Percentiles rank a stretch among this genome's conserved stretches.
Evolutionary conservation across 2,888 invertebrate species (phyloP).

Genomic region (Tromatobia lineatoria): DNA sequence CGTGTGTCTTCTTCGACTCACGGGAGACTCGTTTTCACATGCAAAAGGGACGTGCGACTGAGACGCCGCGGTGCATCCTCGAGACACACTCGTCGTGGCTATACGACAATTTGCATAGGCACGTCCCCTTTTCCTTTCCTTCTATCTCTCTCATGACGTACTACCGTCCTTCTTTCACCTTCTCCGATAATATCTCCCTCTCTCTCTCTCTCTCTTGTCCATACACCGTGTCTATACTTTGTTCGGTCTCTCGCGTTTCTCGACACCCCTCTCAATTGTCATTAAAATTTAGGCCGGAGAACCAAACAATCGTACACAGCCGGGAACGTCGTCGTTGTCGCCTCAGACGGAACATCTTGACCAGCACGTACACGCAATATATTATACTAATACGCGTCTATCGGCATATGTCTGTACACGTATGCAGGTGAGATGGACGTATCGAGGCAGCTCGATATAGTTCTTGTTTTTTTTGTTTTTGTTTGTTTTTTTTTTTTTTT

Average conservation of each 20-base stretch:
- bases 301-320: slow-evolving; percentile 12
- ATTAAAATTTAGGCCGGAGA: slow-evolving; percentile 59
- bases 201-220: background rate
- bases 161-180: slow-evolving; percentile 35
- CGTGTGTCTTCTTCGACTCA: slow-evolving; percentile 42
- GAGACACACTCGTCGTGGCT: slow-evolving; percentile 30
- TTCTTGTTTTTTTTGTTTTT: too few relatives aligned
- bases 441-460: too few relatives aligned
- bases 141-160: slow-evolving; percentile 45
- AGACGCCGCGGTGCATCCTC: background rate
- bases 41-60: slow-evolving; percentile 47
- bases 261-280: slow-evolving; percentile 66
- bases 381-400: too few relatives aligned
- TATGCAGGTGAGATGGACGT: too few relatives aligned
- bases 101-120: slow-evolving; percentile 62
- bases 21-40: slow-evolving; percentile 47
- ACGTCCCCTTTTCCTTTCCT: slow-evolving; percentile 59
- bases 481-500: too few relatives aligned
- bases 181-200: background rate
- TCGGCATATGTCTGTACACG: background rate
- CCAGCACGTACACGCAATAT: background rate
- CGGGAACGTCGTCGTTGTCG: slow-evolving; percentile 33
- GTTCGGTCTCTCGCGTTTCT: slow-evolving; percentile 57
- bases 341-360: slow-evolving; percentile 35
- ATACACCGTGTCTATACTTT: slow-evolving; percentile 8